phyloP scores from a whole-genome alignment of 2,797 vertebrate species.

The Buceros bicornis region DNA sequence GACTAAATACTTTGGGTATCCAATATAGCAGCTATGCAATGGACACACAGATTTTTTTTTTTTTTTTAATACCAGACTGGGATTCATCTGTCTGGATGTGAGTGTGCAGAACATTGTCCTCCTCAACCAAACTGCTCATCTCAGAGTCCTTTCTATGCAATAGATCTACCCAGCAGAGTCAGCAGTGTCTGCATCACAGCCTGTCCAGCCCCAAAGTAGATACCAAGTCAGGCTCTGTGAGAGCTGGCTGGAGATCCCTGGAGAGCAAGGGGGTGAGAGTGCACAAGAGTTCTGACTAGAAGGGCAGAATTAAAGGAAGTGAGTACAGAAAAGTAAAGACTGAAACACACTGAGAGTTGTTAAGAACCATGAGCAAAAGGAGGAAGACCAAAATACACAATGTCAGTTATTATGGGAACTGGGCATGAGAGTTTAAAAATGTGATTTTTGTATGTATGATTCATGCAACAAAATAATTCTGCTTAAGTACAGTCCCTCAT shows the following conservation, averaged over 20 bases:
- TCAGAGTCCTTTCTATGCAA: neutral
- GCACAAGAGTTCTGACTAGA: neutral
- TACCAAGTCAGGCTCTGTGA: neutral
- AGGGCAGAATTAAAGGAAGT: neutral
- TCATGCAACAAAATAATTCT: conserved; percentile 34
- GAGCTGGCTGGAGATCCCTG: neutral
- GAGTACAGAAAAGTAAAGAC: neutral
- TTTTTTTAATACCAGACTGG: neutral
- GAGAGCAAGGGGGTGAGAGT: neutral
- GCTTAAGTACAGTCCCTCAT: neutral
- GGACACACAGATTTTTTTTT: rapidly evolving
- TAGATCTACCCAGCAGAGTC: neutral
- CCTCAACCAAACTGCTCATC: neutral
- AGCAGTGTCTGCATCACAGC: neutral
- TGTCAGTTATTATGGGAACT: neutral
- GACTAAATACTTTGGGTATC: neutral
- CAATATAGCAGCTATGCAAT: neutral
- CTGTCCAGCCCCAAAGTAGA: neutral
- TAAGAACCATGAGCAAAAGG: neutral
- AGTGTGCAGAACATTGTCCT: neutral
- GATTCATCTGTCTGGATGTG: neutral
- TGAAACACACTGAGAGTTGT: neutral
- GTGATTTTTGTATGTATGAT: conserved; percentile 28
- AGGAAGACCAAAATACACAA: neutral
- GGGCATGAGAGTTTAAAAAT: neutral